phyloP scores from a whole-genome alignment of 2,888 invertebrate species.

The Plagodis pulveraria region DNA sequence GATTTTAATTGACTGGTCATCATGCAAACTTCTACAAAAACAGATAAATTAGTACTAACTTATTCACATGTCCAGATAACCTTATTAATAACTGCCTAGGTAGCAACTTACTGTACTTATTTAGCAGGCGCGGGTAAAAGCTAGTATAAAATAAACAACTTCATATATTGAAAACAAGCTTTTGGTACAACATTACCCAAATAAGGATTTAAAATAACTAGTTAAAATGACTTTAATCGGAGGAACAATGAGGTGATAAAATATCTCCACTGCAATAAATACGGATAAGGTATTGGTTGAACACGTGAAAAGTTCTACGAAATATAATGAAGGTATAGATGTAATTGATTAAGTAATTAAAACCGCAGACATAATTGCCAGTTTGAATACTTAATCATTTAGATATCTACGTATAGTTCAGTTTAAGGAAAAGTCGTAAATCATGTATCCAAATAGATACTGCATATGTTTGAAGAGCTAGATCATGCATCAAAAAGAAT shows the following conservation, averaged over 20 bases:
- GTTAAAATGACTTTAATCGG: constrained; percentile 15
- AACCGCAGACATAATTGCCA: background rate
- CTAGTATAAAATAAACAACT: background rate
- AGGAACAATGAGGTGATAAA: constrained; percentile 19
- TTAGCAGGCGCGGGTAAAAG: too few relatives aligned
- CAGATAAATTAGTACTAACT: too few relatives aligned
- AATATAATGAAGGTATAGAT: constrained; percentile 4
- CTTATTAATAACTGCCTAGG: too few relatives aligned
- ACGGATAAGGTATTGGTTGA: background rate
- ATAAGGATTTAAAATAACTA: constrained; percentile 5
- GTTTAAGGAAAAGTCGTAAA: too few relatives aligned
- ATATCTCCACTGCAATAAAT: constrained; percentile 16
- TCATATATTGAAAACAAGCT: constrained; percentile 15
- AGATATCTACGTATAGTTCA: too few relatives aligned
- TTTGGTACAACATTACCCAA: constrained; percentile 1
- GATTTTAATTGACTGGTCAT: too few relatives aligned
- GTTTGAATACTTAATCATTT: too few relatives aligned
- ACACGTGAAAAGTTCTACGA: background rate
- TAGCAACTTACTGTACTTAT: too few relatives aligned
- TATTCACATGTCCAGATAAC: too few relatives aligned
- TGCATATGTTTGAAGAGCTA: too few relatives aligned
- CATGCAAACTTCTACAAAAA: too few relatives aligned
- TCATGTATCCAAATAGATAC: too few relatives aligned
- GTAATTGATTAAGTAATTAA: constrained; percentile 15
- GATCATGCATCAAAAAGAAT: constrained; percentile 3